These are phyloP conservation scores for Notiomystis cincta DNA, from an alignment of 2,113 vertebrate genomes.

Conservation along the genomic window DNA sequence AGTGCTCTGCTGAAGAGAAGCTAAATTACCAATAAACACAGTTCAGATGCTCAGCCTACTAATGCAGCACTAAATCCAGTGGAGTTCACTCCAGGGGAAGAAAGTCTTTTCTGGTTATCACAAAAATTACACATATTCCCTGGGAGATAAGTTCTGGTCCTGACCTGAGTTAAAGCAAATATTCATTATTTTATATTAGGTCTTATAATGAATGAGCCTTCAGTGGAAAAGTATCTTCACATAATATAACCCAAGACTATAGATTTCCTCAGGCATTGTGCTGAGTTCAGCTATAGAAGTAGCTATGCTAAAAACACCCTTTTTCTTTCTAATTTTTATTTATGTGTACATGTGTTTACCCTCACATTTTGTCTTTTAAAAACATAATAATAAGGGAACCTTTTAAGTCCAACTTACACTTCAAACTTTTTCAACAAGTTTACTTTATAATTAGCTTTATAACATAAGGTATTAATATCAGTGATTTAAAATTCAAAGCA, in stretches of 20 bases:
- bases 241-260: neutral
- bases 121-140: neutral
- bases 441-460: neutral
- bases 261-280: neutral
- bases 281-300: neutral
- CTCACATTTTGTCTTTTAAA: neutral
- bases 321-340: neutral
- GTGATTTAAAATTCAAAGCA: neutral
- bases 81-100: conserved; percentile 1
- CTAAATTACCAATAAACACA: conserved; percentile 1
- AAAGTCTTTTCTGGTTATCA: conserved; percentile 6
- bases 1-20: neutral
- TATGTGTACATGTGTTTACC: neutral
- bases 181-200: conserved; percentile 26
- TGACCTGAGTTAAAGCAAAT: conserved; percentile 31
- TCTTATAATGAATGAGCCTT: conserved; percentile 9
- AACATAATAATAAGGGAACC: neutral
- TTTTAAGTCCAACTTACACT: neutral
- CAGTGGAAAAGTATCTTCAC: neutral
- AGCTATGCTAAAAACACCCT: neutral
- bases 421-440: neutral
- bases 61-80: conserved; percentile 6
- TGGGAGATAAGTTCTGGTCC: neutral
- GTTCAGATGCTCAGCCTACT: neutral
- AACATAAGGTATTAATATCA: neutral